Evolutionary conservation across 2,113 vertebrate species (phyloP).

Genomic region (Gallinago undulata): DNA sequence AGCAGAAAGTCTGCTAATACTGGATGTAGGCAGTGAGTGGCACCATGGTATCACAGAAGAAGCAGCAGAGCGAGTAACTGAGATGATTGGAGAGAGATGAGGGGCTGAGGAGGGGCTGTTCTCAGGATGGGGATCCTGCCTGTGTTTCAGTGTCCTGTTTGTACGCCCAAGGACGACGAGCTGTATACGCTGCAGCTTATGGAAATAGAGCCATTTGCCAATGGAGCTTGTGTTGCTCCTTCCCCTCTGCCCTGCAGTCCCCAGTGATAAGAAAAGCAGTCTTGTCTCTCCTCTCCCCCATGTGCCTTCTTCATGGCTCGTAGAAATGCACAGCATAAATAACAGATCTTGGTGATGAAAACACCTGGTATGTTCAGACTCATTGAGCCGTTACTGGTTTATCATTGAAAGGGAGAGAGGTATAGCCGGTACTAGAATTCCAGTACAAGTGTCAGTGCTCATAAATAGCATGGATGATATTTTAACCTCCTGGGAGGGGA

Average conservation of each 20-base stretch:
- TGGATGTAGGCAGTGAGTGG: slow-evolving; percentile 38
- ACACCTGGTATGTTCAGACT: neutral
- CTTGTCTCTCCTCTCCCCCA: neutral
- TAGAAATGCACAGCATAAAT: neutral
- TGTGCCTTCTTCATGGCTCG: neutral
- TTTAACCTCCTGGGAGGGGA: neutral
- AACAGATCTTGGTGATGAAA: neutral
- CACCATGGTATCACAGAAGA: neutral
- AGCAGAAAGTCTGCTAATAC: slow-evolving; percentile 32
- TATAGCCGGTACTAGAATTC: neutral
- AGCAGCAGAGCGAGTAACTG: neutral
- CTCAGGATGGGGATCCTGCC: neutral
- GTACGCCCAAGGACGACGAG: neutral
- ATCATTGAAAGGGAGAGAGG: neutral
- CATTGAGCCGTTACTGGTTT: neutral
- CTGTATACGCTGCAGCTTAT: neutral
- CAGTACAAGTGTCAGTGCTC: neutral
- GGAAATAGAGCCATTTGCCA: neutral
- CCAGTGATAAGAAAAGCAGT: neutral
- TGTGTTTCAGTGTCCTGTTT: neutral
- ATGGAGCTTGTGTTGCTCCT: neutral
- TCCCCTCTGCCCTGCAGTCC: neutral
- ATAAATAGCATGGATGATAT: neutral
- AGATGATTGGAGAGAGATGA: neutral
- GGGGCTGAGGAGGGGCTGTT: neutral